Evolutionary conservation across 92 coral and sea anemone species (phyloP).

Genomic region (Epizoanthus ramosus): DNA sequence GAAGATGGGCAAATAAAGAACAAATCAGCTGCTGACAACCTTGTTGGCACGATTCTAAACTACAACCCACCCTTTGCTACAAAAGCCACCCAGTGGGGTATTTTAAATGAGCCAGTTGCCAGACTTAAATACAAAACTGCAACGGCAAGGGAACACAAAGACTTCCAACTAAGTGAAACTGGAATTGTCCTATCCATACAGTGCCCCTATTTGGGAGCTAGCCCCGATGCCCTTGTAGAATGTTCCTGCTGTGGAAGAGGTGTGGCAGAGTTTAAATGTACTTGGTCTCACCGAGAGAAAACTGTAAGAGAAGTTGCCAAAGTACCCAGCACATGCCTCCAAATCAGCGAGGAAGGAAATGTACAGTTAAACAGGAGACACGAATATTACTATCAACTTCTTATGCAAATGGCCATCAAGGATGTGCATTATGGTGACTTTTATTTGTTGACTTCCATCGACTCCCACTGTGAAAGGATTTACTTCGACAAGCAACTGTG

Average conservation of each 20-base stretch:
- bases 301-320: conserved; percentile 32
- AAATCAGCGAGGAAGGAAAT: conserved; percentile 9
- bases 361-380: conserved; percentile 23
- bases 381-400: conserved; percentile 44
- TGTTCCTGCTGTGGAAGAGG: conserved; percentile 54
- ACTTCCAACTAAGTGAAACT: conserved; percentile 39
- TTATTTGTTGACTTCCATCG: conserved; percentile 29
- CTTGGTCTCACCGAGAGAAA: conserved; percentile 36
- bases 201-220: conserved; percentile 46
- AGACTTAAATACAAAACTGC: neutral
- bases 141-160: conserved; percentile 15
- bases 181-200: conserved; percentile 37
- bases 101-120: conserved; percentile 30
- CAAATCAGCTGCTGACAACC: conserved; percentile 12
- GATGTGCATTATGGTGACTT: conserved; percentile 28
- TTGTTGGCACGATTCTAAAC: conserved; percentile 15
- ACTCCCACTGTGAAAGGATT: conserved; percentile 29
- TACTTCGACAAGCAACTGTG: conserved; percentile 40
- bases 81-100: conserved; percentile 40
- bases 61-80: conserved; percentile 19
- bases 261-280: conserved; percentile 40
- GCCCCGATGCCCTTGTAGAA: conserved; percentile 54
- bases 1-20: conserved; percentile 22
- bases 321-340: conserved; percentile 23
- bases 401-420: conserved; percentile 34